Base-by-base conservation (phyloP, 2,113 vertebrate species). In the Cebidichthys violaceus region DNA sequence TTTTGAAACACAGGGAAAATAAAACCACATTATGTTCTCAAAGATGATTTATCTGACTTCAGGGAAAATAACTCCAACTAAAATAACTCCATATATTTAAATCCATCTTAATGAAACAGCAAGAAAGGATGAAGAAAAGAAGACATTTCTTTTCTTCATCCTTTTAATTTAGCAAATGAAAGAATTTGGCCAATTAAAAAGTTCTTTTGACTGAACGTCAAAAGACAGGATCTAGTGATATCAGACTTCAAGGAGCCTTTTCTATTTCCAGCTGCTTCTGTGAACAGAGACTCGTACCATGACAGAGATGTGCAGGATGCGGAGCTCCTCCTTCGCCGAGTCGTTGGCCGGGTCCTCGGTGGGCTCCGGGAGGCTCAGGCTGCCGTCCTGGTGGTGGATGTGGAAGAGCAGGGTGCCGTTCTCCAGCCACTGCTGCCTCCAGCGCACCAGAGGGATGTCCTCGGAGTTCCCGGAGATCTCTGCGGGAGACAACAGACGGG, bases 401-500 rank as follows among this genome's bases (percentile, higher is more conserved):
- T 99, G 98, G 89, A 99, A 99, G 72, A 99, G 98, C 66, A 99
- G 86, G 0, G 98, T 99, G 54, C 98, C 98, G 0, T 99, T 99
- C 92, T 99, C 98, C 90, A 99, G 94, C 98, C 98, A 99, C 89
- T 99, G 98, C 93, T 99, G 98, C 86, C 96, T 95, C 98, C 98
- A 99, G 82, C 98, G 98, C 61, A 99, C 98, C 81, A 99, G 91
- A 0, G 98, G 98, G 88, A 99, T 99, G 90, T 99, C 98, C 10
- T 99, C 98, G 0, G 98, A 97, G 91, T 98, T 99, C 78, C 98
- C 98, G 0, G 98, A 98, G 83, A 99, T 99, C 93, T 99, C 98
- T 99, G 92, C 57, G 29, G 81, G 59, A 66, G 11, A 75, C 60
- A 83, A 83, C 15, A 80, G 4, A 81, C 10, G 20, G 33, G 4